Percentiles rank a stretch among this genome's conserved stretches.
Conservation (phyloP, 2,888 invertebrate species). For the Dorcus parallelipipedus region DNA sequence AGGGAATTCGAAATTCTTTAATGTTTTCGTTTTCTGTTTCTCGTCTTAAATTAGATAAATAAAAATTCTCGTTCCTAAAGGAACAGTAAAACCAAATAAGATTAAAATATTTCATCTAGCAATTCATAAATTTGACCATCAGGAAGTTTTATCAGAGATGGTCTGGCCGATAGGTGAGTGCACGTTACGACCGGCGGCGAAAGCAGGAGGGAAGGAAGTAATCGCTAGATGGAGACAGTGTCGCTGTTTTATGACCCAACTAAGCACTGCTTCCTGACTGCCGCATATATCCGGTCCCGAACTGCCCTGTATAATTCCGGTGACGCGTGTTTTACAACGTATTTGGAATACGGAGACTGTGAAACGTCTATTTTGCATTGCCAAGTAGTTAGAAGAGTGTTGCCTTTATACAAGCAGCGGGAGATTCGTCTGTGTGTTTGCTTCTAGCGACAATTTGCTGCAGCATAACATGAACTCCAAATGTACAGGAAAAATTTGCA, state of each 20-base stretch:
- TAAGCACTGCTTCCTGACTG: slow-evolving; percentile 30
- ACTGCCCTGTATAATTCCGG: slow-evolving; percentile 14
- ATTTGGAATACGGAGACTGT: slow-evolving; percentile 4
- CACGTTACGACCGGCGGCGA: slow-evolving; percentile 7
- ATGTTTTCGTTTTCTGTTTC: too few relatives aligned
- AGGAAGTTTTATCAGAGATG: background rate
- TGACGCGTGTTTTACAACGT: slow-evolving; percentile 2
- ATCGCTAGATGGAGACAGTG: slow-evolving; percentile 29
- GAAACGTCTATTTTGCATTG: slow-evolving; percentile 3
- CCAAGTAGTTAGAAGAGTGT: background rate
- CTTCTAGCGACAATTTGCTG: too few relatives aligned
- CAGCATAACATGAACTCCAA: too few relatives aligned
- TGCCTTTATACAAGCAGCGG: background rate
- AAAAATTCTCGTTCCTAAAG: too few relatives aligned
- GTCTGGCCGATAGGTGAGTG: background rate
- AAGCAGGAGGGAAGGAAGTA: slow-evolving; percentile 29
- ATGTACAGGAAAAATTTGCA: too few relatives aligned
- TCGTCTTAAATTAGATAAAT: too few relatives aligned
- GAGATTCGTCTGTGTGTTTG: too few relatives aligned
- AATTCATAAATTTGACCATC: slow-evolving; percentile 1
- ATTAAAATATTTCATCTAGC: background rate
- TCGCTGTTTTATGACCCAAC: slow-evolving; percentile 32
- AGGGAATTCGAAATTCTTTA: too few relatives aligned
- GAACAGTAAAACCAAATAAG: too few relatives aligned
- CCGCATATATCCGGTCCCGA: slow-evolving; percentile 24